Evolutionary conservation across 2,888 invertebrate species (phyloP).

Genomic region (Ephialtes manifestator): DNA sequence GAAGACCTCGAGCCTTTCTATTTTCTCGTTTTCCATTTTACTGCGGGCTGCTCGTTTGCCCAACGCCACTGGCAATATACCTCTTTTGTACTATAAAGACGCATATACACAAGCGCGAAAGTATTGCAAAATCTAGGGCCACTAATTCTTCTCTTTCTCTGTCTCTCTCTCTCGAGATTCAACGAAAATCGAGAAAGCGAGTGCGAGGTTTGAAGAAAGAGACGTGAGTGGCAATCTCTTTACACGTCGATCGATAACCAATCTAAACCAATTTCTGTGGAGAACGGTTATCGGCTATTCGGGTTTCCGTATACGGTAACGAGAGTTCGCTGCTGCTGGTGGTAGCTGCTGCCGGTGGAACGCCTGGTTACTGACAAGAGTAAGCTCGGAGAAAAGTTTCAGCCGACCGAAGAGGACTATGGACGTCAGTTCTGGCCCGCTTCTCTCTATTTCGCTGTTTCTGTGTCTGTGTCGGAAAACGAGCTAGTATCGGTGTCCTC

Average conservation of each 20-base stretch:
- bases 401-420: constrained; percentile 42
- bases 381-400: constrained; percentile 44
- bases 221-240: constrained; percentile 68
- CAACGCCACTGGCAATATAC: constrained; percentile 16
- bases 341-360: constrained; percentile 44
- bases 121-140: not conserved
- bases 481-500: constrained; percentile 29
- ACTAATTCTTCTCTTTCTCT: constrained; percentile 15
- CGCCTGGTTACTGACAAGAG: constrained; percentile 59
- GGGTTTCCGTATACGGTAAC: constrained; percentile 68
- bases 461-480: constrained; percentile 2
- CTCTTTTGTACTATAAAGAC: constrained; percentile 13
- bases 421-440: constrained; percentile 40
- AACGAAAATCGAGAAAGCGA: constrained; percentile 32
- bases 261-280: constrained; percentile 70
- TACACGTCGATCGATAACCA: constrained; percentile 70
- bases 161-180: not conserved
- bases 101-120: constrained; percentile 19
- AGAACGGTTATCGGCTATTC: constrained; percentile 70
- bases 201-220: constrained; percentile 49
- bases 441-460: constrained; percentile 26
- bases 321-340: constrained; percentile 58
- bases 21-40: constrained; percentile 46
- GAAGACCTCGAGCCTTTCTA: constrained; percentile 39
- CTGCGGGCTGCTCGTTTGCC: constrained; percentile 47